These are phyloP conservation scores for Perca schrenkii DNA, from an alignment of 2,113 vertebrate genomes.

Conservation along the genomic window DNA sequence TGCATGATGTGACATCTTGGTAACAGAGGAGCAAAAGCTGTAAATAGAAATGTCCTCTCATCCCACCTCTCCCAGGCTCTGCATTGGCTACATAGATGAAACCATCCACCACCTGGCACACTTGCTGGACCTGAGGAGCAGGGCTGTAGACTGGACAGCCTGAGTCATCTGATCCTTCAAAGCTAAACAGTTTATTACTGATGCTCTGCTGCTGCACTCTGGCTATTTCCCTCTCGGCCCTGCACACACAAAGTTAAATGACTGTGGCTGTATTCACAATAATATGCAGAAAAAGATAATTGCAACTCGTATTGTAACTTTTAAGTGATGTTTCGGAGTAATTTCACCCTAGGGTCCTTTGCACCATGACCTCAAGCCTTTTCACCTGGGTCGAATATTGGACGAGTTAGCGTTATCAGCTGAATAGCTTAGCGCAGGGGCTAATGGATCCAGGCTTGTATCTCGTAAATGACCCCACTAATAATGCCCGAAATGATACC, in stretches of 20 bases:
- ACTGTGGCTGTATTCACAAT: not conserved
- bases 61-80: constrained; percentile 88
- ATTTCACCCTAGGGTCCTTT: too few species aligned
- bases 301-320: not conserved
- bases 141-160: constrained; percentile 80
- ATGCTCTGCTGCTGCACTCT: constrained; percentile 84
- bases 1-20: not conserved
- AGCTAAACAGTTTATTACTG: constrained; percentile 90
- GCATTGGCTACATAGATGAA: constrained; percentile 97
- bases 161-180: constrained; percentile 79
- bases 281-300: not conserved
- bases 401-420: too few species aligned
- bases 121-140: constrained; percentile 90
- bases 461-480: too few species aligned
- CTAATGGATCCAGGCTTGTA: too few species aligned
- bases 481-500: too few species aligned
- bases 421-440: too few species aligned
- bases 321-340: too few species aligned
- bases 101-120: constrained; percentile 91
- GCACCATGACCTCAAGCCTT: too few species aligned
- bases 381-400: too few species aligned
- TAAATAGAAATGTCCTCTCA: not conserved
- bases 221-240: constrained; percentile 91
- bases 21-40: not conserved
- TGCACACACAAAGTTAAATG: constrained; percentile 64